A percentile compares a stretch with the other conserved stretches of the same genome.
These are phyloP conservation scores for Lypha dubia DNA, from an alignment of 2,888 invertebrate genomes.

Conservation along the genomic window DNA sequence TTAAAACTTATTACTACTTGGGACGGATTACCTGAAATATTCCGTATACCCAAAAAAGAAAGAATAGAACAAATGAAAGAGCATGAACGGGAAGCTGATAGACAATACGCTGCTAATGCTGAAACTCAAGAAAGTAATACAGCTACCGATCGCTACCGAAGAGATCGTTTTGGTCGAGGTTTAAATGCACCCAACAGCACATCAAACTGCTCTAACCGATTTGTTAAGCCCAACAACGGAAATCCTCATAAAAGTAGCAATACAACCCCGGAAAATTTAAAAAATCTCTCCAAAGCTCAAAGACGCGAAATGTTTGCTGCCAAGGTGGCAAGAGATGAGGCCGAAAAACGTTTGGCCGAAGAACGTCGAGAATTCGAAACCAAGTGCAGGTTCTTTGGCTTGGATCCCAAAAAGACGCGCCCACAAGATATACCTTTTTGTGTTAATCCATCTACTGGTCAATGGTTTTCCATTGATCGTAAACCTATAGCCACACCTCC, in stretches of 20 bases:
- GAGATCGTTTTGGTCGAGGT: slow-evolving; percentile 74
- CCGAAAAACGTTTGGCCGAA: slow-evolving; percentile 81
- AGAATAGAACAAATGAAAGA: slow-evolving; percentile 97
- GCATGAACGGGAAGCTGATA: slow-evolving; percentile 95
- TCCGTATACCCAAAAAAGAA: slow-evolving; percentile 97
- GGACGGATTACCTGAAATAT: slow-evolving; percentile 84
- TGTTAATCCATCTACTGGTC: slow-evolving; percentile 81
- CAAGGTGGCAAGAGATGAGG: slow-evolving; percentile 82
- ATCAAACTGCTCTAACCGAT: slow-evolving; percentile 50
- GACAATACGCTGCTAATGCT: slow-evolving; percentile 80
- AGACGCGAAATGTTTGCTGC: slow-evolving; percentile 82
- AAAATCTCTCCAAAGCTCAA: slow-evolving; percentile 80
- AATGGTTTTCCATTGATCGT: slow-evolving; percentile 81
- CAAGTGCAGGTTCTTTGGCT: slow-evolving; percentile 82
- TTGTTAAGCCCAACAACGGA: slow-evolving; percentile 63
- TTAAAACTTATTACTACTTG: slow-evolving; percentile 78
- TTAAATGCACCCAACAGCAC: slow-evolving; percentile 24
- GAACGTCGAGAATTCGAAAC: slow-evolving; percentile 81
- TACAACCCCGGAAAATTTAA: slow-evolving; percentile 68
- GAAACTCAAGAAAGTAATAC: slow-evolving; percentile 55
- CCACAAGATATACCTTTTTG: slow-evolving; percentile 80
- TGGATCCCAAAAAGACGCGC: slow-evolving; percentile 79
- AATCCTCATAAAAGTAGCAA: slow-evolving; percentile 64
- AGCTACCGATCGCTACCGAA: slow-evolving; percentile 71
- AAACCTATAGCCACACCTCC: slow-evolving; percentile 79